Base-by-base conservation (phyloP, 2,888 invertebrate species). In the Maniola hyperantus region DNA sequence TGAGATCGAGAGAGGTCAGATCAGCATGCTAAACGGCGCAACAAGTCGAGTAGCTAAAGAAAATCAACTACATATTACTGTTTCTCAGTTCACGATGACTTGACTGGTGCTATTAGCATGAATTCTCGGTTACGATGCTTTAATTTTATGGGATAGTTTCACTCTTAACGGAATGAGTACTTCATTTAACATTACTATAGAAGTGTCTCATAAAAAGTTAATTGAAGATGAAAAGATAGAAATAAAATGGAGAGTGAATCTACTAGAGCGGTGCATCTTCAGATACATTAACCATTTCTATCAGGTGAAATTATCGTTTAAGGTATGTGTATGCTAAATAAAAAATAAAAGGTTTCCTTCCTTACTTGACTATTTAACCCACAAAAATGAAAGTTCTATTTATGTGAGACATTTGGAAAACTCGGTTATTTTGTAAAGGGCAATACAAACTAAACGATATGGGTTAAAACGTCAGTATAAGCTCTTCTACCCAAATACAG, bases 11-110 rank as follows among this genome's bases (percentile, higher is more conserved):
- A 76, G 79, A 75, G 88, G 87, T 87, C 88, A 76, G 85, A 86
- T 85, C 87, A 80, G 79, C 79, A 75, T 83, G 87, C 85, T 87
- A 88, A 87, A 85, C 86, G 84, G 84, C 80, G 83, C 83, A 85
- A 84, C 83, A 67, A 70, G 63, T 65, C 70, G 65, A 65, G 71
- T 71, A 71, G 68, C 59, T 26, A 44, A 65, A 50, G 57, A 69
- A 63, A 66, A 66, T 61, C 60, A 60, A 61, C 63, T 69, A 68
- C 58, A 58, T 51, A 63, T 58, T 54, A 67, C 77, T 44, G 62
- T 58, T 53, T 59, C 57, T 42, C 20, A 75, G 58, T 62, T 57
- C 39, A 65, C 76, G 72, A 72, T 73, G 76, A 76, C 75, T 77
- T 66, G 73, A 77, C 72, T 73, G 74, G 75, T 73, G 67, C 73